A percentile compares a stretch with the other conserved stretches of the same genome.
Conservation (phyloP, 2,888 invertebrate genomes). For the Torymus aiolomorphi region DNA sequence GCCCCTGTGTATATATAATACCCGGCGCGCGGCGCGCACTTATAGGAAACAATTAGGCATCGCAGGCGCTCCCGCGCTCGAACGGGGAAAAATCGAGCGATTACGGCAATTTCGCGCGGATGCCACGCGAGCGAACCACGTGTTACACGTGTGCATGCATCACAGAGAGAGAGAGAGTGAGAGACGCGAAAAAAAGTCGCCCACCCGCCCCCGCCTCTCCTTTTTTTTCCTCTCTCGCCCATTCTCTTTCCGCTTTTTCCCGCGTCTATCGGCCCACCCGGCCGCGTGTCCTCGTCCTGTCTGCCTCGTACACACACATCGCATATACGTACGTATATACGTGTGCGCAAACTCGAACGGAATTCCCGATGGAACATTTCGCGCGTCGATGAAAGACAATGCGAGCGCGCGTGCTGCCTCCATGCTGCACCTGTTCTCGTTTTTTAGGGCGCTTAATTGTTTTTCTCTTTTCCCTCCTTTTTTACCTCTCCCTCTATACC, state of each 20-base stretch:
- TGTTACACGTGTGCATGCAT: slow-evolving; percentile 32
- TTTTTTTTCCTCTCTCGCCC: slow-evolving; percentile 32
- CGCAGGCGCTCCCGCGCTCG: too few species aligned
- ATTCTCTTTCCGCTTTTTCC: slow-evolving; percentile 39
- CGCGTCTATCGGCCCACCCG: too few species aligned
- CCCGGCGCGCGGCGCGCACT: not conserved
- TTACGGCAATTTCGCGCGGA: slow-evolving; percentile 40
- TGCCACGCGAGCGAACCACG: slow-evolving; percentile 34
- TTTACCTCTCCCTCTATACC: not conserved
- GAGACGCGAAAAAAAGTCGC: not conserved
- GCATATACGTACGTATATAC: too few species aligned
- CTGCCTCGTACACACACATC: not conserved
- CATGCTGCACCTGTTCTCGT: slow-evolving; percentile 22
- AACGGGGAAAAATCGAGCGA: slow-evolving; percentile 35
- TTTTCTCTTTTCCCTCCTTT: slow-evolving; percentile 40
- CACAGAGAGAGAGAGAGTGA: too few species aligned
- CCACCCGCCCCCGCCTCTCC: not conserved
- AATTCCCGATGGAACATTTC: slow-evolving; percentile 58
- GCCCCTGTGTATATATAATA: not conserved
- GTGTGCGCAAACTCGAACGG: slow-evolving; percentile 43
- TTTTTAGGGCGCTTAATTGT: slow-evolving; percentile 56
- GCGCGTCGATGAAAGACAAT: slow-evolving; percentile 59
- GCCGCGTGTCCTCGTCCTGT: slow-evolving; percentile 2
- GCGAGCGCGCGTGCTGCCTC: slow-evolving; percentile 12
- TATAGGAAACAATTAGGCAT: not conserved